These are phyloP conservation scores for Melanotaenia parkinsoni DNA, from an alignment of 2,797 vertebrate species.

Conservation along the genomic window DNA sequence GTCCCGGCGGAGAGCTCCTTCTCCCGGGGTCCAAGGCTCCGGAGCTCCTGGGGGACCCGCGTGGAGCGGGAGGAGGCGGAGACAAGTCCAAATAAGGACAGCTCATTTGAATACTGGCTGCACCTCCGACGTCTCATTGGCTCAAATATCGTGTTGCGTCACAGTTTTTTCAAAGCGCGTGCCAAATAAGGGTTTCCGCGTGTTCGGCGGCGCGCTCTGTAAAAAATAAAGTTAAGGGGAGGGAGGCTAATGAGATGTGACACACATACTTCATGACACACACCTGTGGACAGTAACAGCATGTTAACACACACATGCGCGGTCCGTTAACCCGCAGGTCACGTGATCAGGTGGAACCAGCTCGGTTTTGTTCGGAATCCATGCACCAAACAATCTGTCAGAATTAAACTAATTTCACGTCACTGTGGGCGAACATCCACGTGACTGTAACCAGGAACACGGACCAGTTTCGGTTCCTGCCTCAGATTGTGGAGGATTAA, in stretches of 20 bases:
- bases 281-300: not conserved
- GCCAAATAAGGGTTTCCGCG: conserved; percentile 68
- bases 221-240: conserved; percentile 25
- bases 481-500: conserved; percentile 29
- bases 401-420: not conserved
- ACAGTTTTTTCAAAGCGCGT: conserved; percentile 48
- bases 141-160: conserved; percentile 52
- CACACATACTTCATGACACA: not conserved
- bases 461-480: too few species aligned
- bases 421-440: too few species aligned
- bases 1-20: conserved; percentile 85
- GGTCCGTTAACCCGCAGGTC: not conserved
- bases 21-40: conserved; percentile 78
- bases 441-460: not conserved
- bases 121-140: conserved; percentile 70
- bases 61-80: conserved; percentile 70
- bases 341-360: not conserved
- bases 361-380: not conserved
- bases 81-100: conserved; percentile 72
- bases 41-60: conserved; percentile 75
- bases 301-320: not conserved
- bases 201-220: conserved; percentile 34
- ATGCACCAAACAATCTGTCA: not conserved
- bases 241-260: not conserved
- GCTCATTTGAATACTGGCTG: conserved; percentile 61